Base-by-base conservation (phyloP, 2,888 invertebrate species). In the Polyommatus iphigenia region DNA sequence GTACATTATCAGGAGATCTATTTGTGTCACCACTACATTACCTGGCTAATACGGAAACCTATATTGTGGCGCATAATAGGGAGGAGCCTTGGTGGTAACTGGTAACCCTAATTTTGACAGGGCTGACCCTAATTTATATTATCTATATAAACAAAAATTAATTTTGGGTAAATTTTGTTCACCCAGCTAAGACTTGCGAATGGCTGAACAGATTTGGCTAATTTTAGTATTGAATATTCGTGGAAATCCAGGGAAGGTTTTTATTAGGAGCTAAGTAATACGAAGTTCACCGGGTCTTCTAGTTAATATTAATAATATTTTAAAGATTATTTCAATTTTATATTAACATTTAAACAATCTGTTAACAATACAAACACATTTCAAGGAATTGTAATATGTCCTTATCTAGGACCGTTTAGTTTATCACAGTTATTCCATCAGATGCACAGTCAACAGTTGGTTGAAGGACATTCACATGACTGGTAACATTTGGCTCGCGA, bases 1-100 rank as follows among this genome's bases (percentile, higher is more conserved):
- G 73, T 24, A 41, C 41, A 50, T 73, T 46, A 73, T 46, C 73
- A 73, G 20, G 5, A 46, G 20, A 41, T 72, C 72, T 72, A 72
- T 72, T 36, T 72, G 41, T 72, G 36, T 41, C 32, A 32, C 32
- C 72, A 41, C n/a, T 41, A n/a, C 71, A 32, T 18, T 36, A 71
- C 71, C 36, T 15, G 18, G 71, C 4, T 71, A 32, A 71, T 71
- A 62, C 62, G 62, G 62, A 62, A 62, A 24, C 62, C 62, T 24
- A 24, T 24, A 62, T 62, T 62, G 24, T 62, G 24, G 24, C 20
- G 24, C 62, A 13, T 62, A 62, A 62, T 24, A 62, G 24, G 62
- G 8, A 10, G 8, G 13, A 24, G 62, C 20, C 24, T 62, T 24
- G 62, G 20, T 62, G 24, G 57, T 59, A 20, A 20, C 1, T 18